Evolutionary conservation across 2,888 invertebrate genomes (phyloP).

Genomic region (Melanostoma mellinum): DNA sequence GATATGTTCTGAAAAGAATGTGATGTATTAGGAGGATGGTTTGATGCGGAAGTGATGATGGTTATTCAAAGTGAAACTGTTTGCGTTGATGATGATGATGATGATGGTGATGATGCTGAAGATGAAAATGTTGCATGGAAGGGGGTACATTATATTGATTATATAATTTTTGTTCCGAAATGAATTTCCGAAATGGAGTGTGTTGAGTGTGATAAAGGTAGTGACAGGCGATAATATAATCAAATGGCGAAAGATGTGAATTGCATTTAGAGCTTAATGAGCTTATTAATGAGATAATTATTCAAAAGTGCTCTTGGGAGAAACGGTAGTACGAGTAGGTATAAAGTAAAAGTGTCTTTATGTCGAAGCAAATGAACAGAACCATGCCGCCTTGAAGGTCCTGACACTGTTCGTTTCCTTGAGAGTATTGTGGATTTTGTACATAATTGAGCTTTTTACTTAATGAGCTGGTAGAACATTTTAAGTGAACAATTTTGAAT

Average conservation of each 20-base stretch:
- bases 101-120: constrained; percentile 3
- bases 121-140: constrained; percentile 7
- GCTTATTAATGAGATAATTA: constrained; percentile 64
- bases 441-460: constrained; percentile 30
- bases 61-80: constrained; percentile 67
- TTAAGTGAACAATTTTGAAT: constrained; percentile 19
- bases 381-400: too few species aligned
- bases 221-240: neutral
- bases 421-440: too few species aligned
- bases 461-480: constrained; percentile 29
- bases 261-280: constrained; percentile 65
- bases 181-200: constrained; percentile 16
- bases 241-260: constrained; percentile 50
- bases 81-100: constrained; percentile 42
- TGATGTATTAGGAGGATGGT: neutral
- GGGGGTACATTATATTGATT: constrained; percentile 20
- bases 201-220: constrained; percentile 5
- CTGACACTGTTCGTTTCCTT: too few species aligned
- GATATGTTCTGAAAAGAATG: neutral
- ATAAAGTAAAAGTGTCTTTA: neutral
- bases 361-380: too few species aligned
- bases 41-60: constrained; percentile 25
- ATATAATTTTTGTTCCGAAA: constrained; percentile 23
- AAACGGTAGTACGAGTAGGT: neutral
- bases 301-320: constrained; percentile 42